phyloP scores from a whole-genome alignment of 1,140 invertebrate species.

The Maconellicoccus hirsutus region DNA sequence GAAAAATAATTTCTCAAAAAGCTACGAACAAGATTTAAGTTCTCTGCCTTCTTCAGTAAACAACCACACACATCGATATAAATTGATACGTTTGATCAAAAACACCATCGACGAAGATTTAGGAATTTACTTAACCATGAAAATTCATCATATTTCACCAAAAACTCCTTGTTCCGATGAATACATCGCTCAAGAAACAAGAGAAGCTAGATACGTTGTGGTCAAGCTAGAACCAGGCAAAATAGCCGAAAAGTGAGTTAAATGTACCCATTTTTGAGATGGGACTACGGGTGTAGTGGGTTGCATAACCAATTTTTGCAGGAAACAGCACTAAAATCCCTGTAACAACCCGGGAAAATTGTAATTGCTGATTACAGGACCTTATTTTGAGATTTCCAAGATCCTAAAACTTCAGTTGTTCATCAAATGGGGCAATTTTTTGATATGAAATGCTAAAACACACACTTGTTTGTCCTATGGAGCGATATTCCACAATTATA shows the following conservation, averaged over 20 bases:
- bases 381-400: too few relatives aligned
- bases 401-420: too few relatives aligned
- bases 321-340: too few relatives aligned
- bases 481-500: too few relatives aligned
- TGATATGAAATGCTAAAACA: too few relatives aligned
- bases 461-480: too few relatives aligned
- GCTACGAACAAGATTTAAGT: constrained; percentile 35
- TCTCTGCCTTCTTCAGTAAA: constrained; percentile 36
- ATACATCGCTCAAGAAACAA: not conserved
- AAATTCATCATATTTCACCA: constrained; percentile 34
- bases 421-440: too few relatives aligned
- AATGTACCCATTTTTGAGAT: too few relatives aligned
- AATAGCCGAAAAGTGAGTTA: constrained; percentile 61
- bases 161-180: constrained; percentile 34
- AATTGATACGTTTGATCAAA: constrained; percentile 39
- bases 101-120: constrained; percentile 50
- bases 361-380: too few relatives aligned
- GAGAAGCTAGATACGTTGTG: constrained; percentile 62
- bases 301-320: too few relatives aligned
- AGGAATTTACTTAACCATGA: constrained; percentile 56
- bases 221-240: constrained; percentile 67
- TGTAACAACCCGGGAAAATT: too few relatives aligned
- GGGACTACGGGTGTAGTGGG: too few relatives aligned
- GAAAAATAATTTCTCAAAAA: constrained; percentile 14
- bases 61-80: constrained; percentile 29